Percentiles rank a stretch among this genome's conserved stretches.
phyloP scores from a whole-genome alignment of 1,140 invertebrate genomes.

The Paraescarpia echinospica region DNA sequence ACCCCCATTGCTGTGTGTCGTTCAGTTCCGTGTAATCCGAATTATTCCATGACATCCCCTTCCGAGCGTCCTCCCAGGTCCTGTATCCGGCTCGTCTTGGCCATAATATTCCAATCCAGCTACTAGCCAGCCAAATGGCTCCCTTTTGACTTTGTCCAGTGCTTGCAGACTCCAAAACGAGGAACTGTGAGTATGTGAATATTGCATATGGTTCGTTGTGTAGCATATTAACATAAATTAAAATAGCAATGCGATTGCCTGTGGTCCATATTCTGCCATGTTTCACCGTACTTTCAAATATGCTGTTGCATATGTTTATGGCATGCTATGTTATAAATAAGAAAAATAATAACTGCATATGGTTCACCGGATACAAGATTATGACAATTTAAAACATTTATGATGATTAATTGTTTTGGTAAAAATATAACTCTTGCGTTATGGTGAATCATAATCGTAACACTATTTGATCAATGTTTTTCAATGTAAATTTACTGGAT shows the following conservation, averaged over 20 bases:
- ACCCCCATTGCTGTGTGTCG: background rate
- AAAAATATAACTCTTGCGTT: background rate
- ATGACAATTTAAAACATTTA: background rate
- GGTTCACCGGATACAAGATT: background rate
- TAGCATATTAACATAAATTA: background rate
- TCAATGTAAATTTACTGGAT: background rate
- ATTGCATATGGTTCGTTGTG: background rate
- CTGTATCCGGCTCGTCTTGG: background rate
- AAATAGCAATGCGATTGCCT: background rate
- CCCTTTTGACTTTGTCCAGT: background rate
- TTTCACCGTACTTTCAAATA: background rate
- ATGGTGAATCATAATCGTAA: background rate
- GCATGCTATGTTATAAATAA: too few relatives aligned
- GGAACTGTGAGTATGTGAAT: background rate
- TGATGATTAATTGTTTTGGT: background rate
- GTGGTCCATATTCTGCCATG: background rate
- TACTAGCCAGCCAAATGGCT: background rate
- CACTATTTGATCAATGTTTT: background rate
- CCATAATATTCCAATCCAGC: background rate
- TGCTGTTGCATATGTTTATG: background rate
- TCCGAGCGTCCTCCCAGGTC: background rate
- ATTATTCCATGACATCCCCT: conserved; percentile 5
- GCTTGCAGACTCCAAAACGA: background rate
- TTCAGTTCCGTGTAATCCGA: background rate
- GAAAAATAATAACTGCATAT: background rate